Conservation (phyloP, 2,888 invertebrate species). For the Electrophaes corylata region DNA sequence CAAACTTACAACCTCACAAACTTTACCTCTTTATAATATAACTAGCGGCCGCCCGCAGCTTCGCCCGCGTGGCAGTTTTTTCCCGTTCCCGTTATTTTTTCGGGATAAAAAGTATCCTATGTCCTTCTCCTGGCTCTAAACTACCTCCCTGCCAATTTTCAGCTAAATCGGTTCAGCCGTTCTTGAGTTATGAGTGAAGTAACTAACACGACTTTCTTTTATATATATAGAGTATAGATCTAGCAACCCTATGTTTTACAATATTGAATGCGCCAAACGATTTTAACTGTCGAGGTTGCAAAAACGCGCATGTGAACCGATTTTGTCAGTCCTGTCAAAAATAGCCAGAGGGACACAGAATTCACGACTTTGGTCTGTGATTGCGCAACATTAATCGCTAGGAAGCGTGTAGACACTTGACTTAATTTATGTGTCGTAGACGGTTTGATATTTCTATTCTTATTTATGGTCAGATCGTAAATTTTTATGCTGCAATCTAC, state of each 20-base stretch:
- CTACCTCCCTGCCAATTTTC: no score
- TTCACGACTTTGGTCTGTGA: background rate
- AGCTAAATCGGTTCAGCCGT: no score
- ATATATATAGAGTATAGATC: no score
- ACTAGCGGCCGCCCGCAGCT: no score
- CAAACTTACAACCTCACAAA: no score
- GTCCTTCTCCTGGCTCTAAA: no score
- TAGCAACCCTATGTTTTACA: background rate
- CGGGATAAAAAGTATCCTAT: no score
- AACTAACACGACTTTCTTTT: no score
- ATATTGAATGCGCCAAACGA: background rate
- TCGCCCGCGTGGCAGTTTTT: no score
- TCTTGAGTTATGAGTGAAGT: no score
- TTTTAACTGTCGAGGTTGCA: background rate
- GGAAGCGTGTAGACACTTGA: conserved; percentile 10
- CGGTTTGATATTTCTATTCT: conserved; percentile 7
- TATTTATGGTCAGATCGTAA: conserved; percentile 4
- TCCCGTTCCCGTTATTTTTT: no score
- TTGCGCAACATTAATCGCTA: conserved; percentile 15
- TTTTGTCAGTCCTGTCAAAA: conserved; percentile 5
- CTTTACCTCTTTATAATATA: no score
- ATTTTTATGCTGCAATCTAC: conserved; percentile 8
- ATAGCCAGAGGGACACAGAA: conserved; percentile 7
- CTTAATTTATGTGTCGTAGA: conserved; percentile 9
- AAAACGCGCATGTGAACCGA: conserved; percentile 1